A percentile compares a stretch with the other conserved stretches of the same genome.
phyloP scores from a whole-genome alignment of 2,797 vertebrate genomes.

The Pachyuromys duprasi region DNA sequence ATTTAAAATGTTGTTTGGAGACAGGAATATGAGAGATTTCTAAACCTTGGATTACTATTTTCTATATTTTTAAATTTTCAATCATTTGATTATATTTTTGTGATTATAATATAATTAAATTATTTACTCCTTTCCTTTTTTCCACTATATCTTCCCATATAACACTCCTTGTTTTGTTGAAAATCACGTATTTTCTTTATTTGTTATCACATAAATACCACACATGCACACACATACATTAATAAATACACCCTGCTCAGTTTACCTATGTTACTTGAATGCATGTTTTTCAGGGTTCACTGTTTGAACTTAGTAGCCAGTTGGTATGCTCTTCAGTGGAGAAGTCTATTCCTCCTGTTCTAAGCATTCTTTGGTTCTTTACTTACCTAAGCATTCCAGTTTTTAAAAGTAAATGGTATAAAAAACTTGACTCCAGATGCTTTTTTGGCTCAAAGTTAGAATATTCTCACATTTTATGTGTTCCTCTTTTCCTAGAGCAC shows the following conservation, averaged over 20 bases:
- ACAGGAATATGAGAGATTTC: background rate
- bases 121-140: background rate
- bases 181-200: background rate
- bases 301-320: background rate
- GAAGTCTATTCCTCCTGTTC: background rate
- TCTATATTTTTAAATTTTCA: background rate
- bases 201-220: background rate
- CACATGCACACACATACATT: background rate
- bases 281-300: background rate
- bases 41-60: background rate
- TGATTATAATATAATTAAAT: background rate
- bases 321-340: accelerated
- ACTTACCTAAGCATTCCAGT: background rate
- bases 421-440: background rate
- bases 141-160: background rate
- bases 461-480: background rate
- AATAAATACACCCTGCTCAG: background rate
- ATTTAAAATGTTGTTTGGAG: background rate
- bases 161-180: background rate
- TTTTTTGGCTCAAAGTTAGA: conserved; percentile 18
- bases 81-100: background rate
- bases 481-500: background rate
- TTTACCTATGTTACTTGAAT: background rate
- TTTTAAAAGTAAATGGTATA: background rate
- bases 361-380: background rate